phyloP scores from a whole-genome alignment of 2,888 invertebrate genomes.

The Labia minor region DNA sequence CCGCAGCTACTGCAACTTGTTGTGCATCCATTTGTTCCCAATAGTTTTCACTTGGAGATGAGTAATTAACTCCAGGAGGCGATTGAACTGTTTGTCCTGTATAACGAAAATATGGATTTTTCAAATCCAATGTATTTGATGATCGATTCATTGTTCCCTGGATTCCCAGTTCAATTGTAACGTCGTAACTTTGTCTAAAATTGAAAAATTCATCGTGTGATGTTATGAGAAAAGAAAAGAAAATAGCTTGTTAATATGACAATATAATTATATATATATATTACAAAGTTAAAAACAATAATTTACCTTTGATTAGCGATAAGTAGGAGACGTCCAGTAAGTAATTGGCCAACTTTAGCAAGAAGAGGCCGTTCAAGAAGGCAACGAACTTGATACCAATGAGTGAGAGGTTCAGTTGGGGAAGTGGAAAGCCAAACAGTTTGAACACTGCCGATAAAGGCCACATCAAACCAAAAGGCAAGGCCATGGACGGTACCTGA shows the following conservation, averaged over 20 bases:
- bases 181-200: constrained; percentile 90
- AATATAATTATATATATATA: too few relatives aligned
- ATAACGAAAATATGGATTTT: constrained; percentile 97
- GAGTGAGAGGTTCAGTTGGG: constrained; percentile 94
- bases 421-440: constrained; percentile 95
- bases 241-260: too few relatives aligned
- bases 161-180: constrained; percentile 84
- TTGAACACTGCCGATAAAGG: constrained; percentile 81
- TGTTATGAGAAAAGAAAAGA: constrained; percentile 14
- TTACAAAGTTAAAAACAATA: background rate
- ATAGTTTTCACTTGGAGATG: constrained; percentile 87
- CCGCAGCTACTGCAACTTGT: constrained; percentile 23
- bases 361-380: constrained; percentile 87
- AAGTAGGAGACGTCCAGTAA: constrained; percentile 77
- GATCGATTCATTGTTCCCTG: constrained; percentile 78
- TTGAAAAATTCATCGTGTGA: too few relatives aligned
- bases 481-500: constrained; percentile 93
- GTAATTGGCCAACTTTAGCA: constrained; percentile 83
- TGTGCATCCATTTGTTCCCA: constrained; percentile 78
- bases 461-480: constrained; percentile 99
- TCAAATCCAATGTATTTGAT: constrained; percentile 87
- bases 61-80: constrained; percentile 80
- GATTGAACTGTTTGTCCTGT: constrained; percentile 86
- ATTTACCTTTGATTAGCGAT: constrained; percentile 78
- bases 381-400: constrained; percentile 99